Conservation (phyloP, 1,140 invertebrate species). For the Wasmannia auropunctata region DNA sequence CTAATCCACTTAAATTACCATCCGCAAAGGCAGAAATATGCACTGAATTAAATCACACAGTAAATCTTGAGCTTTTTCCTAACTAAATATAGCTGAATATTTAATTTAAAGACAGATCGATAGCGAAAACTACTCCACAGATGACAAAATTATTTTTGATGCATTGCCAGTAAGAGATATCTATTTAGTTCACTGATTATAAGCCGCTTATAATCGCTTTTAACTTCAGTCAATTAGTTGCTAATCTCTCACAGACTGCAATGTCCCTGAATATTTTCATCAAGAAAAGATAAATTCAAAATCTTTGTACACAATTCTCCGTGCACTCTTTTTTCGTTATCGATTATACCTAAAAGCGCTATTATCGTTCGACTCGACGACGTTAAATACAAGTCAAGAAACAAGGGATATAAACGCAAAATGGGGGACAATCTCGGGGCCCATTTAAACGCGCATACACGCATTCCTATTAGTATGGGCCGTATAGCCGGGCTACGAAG, state of each 20-base stretch:
- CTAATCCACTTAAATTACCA: constrained; percentile 42
- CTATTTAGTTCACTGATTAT: background rate
- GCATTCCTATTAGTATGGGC: constrained; percentile 37
- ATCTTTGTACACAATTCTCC: too few species aligned
- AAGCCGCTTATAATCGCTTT: background rate
- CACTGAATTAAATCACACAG: background rate
- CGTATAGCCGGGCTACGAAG: background rate
- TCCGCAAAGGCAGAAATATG: background rate
- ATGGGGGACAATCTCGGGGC: background rate
- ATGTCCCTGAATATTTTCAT: background rate
- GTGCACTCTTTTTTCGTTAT: background rate
- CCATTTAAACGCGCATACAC: constrained; percentile 11
- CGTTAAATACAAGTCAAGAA: constrained; percentile 59
- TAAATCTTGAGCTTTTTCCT: background rate
- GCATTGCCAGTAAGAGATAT: background rate
- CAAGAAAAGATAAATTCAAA: background rate
- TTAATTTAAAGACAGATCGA: background rate
- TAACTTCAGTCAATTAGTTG: background rate
- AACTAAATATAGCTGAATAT: background rate
- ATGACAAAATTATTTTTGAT: background rate
- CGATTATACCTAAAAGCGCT: background rate
- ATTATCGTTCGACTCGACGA: background rate
- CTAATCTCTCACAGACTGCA: background rate
- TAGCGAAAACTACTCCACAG: too few species aligned
- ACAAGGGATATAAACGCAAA: constrained; percentile 35